Percentiles rank a stretch among this genome's conserved stretches.
These are phyloP conservation scores for Typhlichthys subterraneus DNA, from an alignment of 2,797 vertebrate species.

Conservation along the genomic window DNA sequence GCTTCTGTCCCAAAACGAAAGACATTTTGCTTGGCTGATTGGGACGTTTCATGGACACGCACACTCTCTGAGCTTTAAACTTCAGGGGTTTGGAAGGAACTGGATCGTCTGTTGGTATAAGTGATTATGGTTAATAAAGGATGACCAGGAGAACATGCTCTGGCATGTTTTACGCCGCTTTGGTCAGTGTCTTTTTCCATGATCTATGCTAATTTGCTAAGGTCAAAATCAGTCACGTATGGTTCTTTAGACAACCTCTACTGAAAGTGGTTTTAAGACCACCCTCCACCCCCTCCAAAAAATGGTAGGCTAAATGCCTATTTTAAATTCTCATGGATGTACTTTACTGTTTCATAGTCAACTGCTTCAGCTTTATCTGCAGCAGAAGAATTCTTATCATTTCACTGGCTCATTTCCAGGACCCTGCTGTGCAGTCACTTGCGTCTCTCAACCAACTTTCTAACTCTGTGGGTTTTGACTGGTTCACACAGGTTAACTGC, in stretches of 20 bases:
- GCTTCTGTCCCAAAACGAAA: slow-evolving; percentile 18
- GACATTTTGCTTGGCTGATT: slow-evolving; percentile 24
- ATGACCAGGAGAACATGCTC: slow-evolving; percentile 44
- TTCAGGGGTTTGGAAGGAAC: slow-evolving; percentile 45
- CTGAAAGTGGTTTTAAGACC: neutral
- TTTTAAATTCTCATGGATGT: slow-evolving; percentile 36
- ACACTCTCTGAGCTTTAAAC: slow-evolving; percentile 43
- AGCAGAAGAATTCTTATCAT: slow-evolving; percentile 30
- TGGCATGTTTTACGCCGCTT: slow-evolving; percentile 43
- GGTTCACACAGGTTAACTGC: slow-evolving; percentile 59
- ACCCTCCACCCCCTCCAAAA: slow-evolving; percentile 3
- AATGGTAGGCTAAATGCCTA: slow-evolving; percentile 5
- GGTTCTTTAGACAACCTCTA: neutral
- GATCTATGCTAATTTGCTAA: slow-evolving; percentile 11
- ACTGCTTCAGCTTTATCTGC: slow-evolving; percentile 34
- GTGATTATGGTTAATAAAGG: slow-evolving; percentile 66
- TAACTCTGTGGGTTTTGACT: slow-evolving; percentile 42
- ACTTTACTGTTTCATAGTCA: slow-evolving; percentile 39
- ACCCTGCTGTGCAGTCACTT: slow-evolving; percentile 18
- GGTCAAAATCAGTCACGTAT: neutral
- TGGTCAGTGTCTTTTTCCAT: slow-evolving; percentile 26
- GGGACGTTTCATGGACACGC: slow-evolving; percentile 15
- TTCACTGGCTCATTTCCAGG: slow-evolving; percentile 10
- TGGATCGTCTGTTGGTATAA: slow-evolving; percentile 50
- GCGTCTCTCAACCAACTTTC: slow-evolving; percentile 24